Conservation (phyloP, 2,888 invertebrate genomes). For the Tipula confusa region DNA sequence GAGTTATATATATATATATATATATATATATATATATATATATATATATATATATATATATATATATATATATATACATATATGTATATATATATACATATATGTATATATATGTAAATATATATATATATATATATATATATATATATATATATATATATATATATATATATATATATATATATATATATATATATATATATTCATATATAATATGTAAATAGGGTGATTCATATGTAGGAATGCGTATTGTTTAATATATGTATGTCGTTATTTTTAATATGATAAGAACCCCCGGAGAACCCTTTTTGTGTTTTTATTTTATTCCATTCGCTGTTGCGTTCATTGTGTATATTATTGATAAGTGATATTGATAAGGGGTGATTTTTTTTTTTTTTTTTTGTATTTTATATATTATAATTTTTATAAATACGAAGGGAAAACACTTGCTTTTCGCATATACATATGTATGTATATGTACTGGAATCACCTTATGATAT, state of each 20-base stretch:
- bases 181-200: background rate
- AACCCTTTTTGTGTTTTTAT: background rate
- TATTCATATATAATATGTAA: background rate
- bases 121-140: background rate
- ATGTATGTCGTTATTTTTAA: constrained; percentile 20
- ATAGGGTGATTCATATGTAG: constrained; percentile 25
- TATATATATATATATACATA: background rate
- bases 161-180: background rate
- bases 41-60: too few relatives aligned
- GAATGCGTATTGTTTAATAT: background rate
- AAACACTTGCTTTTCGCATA: background rate
- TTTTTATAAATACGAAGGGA: constrained; percentile 25
- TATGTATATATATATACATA: background rate
- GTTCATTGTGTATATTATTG: background rate
- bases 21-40: background rate
- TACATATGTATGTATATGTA: background rate
- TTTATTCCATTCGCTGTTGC: background rate
- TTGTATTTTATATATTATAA: background rate
- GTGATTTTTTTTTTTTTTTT: background rate
- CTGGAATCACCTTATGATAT: background rate
- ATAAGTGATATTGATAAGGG: constrained; percentile 20
- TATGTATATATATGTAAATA: background rate
- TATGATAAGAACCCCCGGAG: constrained; percentile 14
- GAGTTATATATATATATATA: background rate
- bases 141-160: background rate